Evolutionary conservation across 2,113 vertebrate genomes (phyloP).

Genomic region (Limanda limanda): DNA sequence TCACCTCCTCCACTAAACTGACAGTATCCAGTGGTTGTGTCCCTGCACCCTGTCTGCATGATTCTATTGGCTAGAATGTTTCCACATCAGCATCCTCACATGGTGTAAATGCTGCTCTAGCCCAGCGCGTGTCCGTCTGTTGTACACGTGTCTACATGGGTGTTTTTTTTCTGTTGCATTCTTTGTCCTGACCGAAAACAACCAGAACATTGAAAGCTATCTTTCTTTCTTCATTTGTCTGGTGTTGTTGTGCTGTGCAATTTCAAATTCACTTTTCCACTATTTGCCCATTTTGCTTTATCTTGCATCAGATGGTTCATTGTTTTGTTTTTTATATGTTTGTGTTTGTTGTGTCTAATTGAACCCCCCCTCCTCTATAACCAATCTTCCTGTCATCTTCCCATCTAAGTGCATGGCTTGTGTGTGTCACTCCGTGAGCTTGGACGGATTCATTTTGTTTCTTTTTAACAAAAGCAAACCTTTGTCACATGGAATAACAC

Average conservation of each 20-base stretch:
- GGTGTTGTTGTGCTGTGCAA: constrained; percentile 55
- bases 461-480: constrained; percentile 74
- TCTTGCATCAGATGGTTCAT: constrained; percentile 43
- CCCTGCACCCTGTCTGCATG: constrained; percentile 64
- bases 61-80: constrained; percentile 42
- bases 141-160: constrained; percentile 41
- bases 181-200: neutral
- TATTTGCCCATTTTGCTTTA: constrained; percentile 39
- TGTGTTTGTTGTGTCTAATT: constrained; percentile 66
- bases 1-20: constrained; percentile 41
- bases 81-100: constrained; percentile 43
- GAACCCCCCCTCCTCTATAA: neutral
- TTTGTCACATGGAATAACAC: constrained; percentile 71
- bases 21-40: constrained; percentile 55
- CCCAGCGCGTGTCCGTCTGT: constrained; percentile 62
- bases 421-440: constrained; percentile 69
- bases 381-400: constrained; percentile 32
- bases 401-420: constrained; percentile 78
- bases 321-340: constrained; percentile 31
- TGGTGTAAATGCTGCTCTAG: constrained; percentile 59
- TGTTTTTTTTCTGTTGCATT: constrained; percentile 44
- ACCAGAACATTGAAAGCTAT: constrained; percentile 2
- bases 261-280: constrained; percentile 18
- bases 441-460: constrained; percentile 80
- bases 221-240: constrained; percentile 51